These are phyloP conservation scores for Python bivittatus DNA, from an alignment of 2,113 vertebrate genomes.

Conservation along the genomic window DNA sequence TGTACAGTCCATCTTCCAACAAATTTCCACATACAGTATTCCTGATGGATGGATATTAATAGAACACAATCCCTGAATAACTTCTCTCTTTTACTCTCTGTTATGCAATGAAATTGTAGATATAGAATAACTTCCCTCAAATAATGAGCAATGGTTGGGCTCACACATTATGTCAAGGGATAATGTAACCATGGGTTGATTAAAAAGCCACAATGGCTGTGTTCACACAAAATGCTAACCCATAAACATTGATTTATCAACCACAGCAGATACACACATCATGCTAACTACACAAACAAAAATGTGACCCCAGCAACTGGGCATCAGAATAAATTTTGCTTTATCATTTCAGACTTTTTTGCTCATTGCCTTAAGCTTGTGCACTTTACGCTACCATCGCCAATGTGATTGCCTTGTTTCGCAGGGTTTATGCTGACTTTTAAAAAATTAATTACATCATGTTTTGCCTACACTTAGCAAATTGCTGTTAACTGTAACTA, in stretches of 20 bases:
- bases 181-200: no score
- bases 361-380: neutral
- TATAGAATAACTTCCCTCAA: neutral
- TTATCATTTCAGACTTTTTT: no score
- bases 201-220: neutral
- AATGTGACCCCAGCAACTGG: no score
- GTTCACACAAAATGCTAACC: neutral
- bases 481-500: neutral
- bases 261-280: no score
- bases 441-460: neutral
- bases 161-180: no score
- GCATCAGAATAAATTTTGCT: no score
- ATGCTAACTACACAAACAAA: no score
- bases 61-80: neutral
- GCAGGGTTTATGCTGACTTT: neutral
- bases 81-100: neutral
- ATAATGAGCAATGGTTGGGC: no score
- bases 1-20: neutral
- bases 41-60: neutral
- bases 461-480: neutral
- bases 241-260: no score
- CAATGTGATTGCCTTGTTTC: neutral
- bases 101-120: neutral
- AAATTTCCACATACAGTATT: neutral
- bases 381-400: neutral